phyloP scores from a whole-genome alignment of 1,140 invertebrate genomes.

The Plutomurus gul region DNA sequence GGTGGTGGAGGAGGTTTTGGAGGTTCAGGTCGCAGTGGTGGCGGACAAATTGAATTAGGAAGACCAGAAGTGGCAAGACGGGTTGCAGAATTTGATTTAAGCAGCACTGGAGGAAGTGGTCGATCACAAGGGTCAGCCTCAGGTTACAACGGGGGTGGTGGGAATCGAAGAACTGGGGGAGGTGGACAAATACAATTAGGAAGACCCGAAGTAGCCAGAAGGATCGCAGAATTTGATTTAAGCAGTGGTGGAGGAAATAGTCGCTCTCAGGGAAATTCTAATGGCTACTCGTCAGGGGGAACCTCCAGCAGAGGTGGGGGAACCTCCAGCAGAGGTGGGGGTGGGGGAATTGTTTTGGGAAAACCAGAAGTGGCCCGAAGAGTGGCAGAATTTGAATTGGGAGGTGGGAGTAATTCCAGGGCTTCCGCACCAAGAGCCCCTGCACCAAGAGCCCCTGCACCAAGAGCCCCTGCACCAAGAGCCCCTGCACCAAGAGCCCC shows the following conservation, averaged over 20 bases:
- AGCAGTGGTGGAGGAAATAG: neutral
- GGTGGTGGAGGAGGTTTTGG: neutral
- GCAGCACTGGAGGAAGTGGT: neutral
- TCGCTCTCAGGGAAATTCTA: neutral
- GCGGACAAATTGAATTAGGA: neutral
- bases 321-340: neutral
- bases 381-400: neutral
- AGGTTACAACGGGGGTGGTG: neutral
- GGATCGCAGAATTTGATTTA: neutral
- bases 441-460: neutral
- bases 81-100: neutral
- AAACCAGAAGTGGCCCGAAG: neutral
- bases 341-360: neutral
- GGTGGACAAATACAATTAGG: neutral
- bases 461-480: neutral
- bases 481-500: neutral
- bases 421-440: neutral
- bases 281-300: neutral
- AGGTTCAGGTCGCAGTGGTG: neutral
- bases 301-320: neutral
- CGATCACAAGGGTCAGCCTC: neutral
- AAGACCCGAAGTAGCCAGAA: neutral
- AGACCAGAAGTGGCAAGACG: neutral
- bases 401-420: neutral
- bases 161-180: neutral